Base-by-base conservation (phyloP, 2,113 vertebrate species). In the Cynopterus brachyotis region DNA sequence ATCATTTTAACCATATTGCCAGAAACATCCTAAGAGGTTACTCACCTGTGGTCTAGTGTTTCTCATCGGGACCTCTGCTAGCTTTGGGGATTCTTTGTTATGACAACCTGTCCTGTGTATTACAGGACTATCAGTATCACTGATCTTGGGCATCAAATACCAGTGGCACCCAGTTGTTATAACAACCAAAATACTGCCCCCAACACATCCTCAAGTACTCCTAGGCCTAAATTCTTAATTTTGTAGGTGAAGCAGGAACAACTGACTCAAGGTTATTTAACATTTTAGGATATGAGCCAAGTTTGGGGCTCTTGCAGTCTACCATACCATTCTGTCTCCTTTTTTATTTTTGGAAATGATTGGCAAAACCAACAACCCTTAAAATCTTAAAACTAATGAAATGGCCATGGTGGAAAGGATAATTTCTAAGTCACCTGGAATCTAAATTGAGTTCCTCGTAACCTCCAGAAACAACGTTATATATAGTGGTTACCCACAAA, bases 401-500 rank as follows among this genome's bases (percentile, higher is more conserved):
- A 93, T 17, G 55, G 70, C 59, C 73, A n/a, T 57, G 30, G 62
- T 32, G 7, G 24, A 70, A 88, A 83, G 81, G 60, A 67, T 78
- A 76, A 45, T 81, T 72, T 88, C 60, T 70, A 93, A 81, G 73
- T 85, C 60, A 78, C 55, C 10, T 91, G 89, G 78, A 76, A 94
- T n/a, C 78, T 55, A 79, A 95, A 79, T 28, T 83, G 59, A 83
- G 22, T 53, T 32, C 45, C 45, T 37, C 4, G 19, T 50, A 35
- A 37, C 32, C 3, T 50, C 35, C 28, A 88, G 81, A 95, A 94
- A 50, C 73, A 50, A 53, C n/a, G 45, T 59, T 94, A 22, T 78
- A 59, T 37, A 60, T 37, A 53, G 81, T 69, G 84, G 53, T 35
- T 88, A 91, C 69, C 95, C 97, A 96, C 94, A 86, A 45, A 97